phyloP scores from a whole-genome alignment of 2,888 invertebrate species.

The Eupithecia pulchellata region DNA sequence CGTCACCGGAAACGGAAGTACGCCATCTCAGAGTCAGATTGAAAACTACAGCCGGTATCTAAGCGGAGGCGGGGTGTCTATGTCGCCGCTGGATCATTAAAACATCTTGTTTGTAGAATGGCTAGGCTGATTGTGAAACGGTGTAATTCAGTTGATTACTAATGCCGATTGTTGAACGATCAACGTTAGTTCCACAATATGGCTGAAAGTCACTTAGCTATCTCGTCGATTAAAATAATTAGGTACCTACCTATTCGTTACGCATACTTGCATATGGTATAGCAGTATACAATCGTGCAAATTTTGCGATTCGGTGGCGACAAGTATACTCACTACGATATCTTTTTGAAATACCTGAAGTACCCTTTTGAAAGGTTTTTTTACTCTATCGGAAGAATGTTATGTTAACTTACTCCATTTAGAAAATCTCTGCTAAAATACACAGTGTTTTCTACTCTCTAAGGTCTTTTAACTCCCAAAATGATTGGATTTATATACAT shows the following conservation, averaged over 20 bases:
- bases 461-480: neutral
- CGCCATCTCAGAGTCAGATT: slow-evolving; percentile 57
- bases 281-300: neutral
- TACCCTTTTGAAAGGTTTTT: neutral
- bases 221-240: neutral
- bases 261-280: neutral
- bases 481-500: too few relatives aligned
- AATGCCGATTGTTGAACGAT: neutral
- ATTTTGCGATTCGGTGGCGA: neutral
- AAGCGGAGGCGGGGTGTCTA: neutral
- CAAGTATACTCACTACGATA: neutral
- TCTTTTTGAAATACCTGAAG: neutral
- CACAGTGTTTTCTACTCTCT: neutral
- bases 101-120: neutral
- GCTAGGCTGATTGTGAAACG: neutral
- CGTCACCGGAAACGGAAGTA: slow-evolving; percentile 57
- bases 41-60: slow-evolving; percentile 46
- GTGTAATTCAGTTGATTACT: neutral
- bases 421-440: neutral
- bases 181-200: neutral
- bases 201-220: neutral
- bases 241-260: neutral
- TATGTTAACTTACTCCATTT: neutral
- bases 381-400: neutral
- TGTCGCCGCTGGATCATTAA: neutral